A percentile compares a stretch with the other conserved stretches of the same genome.
Conservation (phyloP, 92 coral and sea anemone species). For the Palythoa grandis region DNA sequence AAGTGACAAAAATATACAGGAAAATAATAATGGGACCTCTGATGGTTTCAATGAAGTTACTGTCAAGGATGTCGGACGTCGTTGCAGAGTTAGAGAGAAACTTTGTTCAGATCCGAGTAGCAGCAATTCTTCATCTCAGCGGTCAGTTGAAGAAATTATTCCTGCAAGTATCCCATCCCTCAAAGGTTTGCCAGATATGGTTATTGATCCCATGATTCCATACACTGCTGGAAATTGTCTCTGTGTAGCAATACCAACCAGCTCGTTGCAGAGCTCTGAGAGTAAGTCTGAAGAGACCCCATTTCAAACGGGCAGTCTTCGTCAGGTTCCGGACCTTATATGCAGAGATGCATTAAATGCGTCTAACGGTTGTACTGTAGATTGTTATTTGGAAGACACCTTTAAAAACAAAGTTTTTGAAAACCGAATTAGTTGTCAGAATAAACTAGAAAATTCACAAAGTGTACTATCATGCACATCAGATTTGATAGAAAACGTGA, state of each 20-base stretch:
- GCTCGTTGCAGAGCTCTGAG: background rate
- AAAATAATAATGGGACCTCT: background rate
- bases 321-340: background rate
- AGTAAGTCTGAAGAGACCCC: background rate
- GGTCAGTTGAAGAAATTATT: slow-evolving; percentile 49
- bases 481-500: background rate
- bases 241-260: background rate
- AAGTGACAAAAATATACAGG: background rate
- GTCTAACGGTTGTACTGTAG: background rate
- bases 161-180: slow-evolving; percentile 62
- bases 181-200: slow-evolving; percentile 21
- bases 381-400: background rate
- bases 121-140: slow-evolving; percentile 36
- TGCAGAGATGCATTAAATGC: background rate
- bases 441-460: background rate
- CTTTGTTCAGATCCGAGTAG: background rate
- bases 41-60: background rate
- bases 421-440: background rate
- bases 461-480: background rate
- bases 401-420: background rate
- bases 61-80: background rate
- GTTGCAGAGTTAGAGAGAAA: background rate
- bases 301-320: background rate
- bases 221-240: slow-evolving; percentile 12
- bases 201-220: slow-evolving; percentile 64